phyloP scores from a whole-genome alignment of 92 coral and sea anemone species.

The Virgularia gustaviana region DNA sequence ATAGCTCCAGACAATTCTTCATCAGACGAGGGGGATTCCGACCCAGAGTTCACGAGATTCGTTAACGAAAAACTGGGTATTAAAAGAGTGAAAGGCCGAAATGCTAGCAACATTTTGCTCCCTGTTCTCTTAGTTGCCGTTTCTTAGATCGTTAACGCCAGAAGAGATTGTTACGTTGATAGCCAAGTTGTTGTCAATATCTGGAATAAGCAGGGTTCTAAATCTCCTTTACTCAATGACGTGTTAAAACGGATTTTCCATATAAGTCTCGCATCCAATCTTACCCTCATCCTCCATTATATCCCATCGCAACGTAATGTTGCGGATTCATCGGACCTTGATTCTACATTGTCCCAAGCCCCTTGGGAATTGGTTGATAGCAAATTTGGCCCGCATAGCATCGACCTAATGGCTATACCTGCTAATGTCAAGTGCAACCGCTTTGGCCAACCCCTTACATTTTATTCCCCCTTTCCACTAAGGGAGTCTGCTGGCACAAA shows the following conservation, averaged over 20 bases:
- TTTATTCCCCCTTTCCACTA: constrained; percentile 46
- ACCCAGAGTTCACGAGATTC: not conserved
- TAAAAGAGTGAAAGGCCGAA: not conserved
- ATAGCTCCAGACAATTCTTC: too few relatives aligned
- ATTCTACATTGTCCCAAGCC: constrained; percentile 25
- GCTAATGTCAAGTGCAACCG: constrained; percentile 19
- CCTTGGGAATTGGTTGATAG: constrained; percentile 42
- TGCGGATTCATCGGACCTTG: constrained; percentile 48
- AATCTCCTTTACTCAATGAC: not conserved
- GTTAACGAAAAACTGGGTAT: not conserved
- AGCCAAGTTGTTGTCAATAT: not conserved
- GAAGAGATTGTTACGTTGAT: too few relatives aligned
- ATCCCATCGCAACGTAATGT: constrained; percentile 26
- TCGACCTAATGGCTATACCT: constrained; percentile 58
- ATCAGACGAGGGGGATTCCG: not conserved
- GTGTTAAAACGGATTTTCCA: constrained; percentile 11
- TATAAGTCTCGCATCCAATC: not conserved
- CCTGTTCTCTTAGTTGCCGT: not conserved
- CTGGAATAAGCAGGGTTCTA: not conserved
- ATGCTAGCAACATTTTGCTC: not conserved
- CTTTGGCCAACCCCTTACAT: constrained; percentile 38
- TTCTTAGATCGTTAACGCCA: too few relatives aligned
- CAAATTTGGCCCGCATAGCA: constrained; percentile 50
- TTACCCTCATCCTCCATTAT: constrained; percentile 1
- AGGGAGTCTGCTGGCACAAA: constrained; percentile 33